Base-by-base conservation (phyloP, 2,113 vertebrate species). In the Cariama cristata region DNA sequence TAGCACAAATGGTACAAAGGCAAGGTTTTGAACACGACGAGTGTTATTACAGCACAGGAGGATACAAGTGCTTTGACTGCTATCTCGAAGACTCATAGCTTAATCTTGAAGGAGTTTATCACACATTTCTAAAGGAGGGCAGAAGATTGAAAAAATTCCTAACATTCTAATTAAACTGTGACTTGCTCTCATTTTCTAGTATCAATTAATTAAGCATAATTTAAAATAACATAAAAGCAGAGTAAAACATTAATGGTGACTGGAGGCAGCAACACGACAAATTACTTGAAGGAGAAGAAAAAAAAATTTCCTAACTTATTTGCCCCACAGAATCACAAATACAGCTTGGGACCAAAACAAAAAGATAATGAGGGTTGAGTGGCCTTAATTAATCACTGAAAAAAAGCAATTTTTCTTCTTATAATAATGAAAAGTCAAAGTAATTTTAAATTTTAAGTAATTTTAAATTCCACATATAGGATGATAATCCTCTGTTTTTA, bases 131-230 rank as follows among this genome's bases (percentile, higher is more conserved):
- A 50, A 73, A 92, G 11, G 28, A 49, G 22, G 40, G 58, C 73
- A 93, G 14, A 44, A 76, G 56, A 87, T 1, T 64, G 56, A 64
- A 95, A 95, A 94, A 90, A 91, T 19, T 72, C 13, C 62, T 79
- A 82, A 60, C 87, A 82, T 67, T 42, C 66, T 58, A 92, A 96
- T 96, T 94, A 76, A 94, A 38, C 33, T 68, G 38, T 74, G 50
- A 82, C 24, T 91, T 90, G 77, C 22, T 89, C 93, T 91, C 71
- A 76, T 94, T 96, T 93, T 87, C 72, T 58, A 72, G 16, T 71
- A 87, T 59, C 52, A 91, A 83, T 72, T 91, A 88, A 95, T 85
- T 40, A 95, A 82, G 49, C 19, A 53, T 62, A 93, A 94, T 96
- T 90, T 89, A 80, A 88, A 90, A 35, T 63, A 89, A 89, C 71